A percentile compares a stretch with the other conserved stretches of the same genome.
Conservation (phyloP, 2,888 invertebrate genomes). For the Rhimphoctona megacephalus region DNA sequence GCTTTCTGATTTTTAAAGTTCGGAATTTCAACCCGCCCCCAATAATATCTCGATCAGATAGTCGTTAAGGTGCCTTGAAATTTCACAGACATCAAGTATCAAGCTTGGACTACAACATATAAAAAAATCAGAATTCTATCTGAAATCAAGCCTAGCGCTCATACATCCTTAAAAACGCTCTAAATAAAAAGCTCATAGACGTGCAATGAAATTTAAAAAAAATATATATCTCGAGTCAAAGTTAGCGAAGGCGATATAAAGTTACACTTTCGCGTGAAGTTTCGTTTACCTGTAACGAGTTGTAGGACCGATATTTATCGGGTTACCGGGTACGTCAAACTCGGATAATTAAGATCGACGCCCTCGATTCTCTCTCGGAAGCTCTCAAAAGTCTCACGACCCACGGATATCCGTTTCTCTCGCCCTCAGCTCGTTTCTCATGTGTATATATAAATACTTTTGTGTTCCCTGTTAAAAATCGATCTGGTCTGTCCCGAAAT, state of each 20-base stretch:
- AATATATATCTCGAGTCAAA: neutral
- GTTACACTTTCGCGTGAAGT: conserved; percentile 8
- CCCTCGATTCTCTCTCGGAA: conserved; percentile 15
- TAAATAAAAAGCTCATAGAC: neutral
- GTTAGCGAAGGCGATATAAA: conserved; percentile 12
- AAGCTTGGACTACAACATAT: too few relatives aligned
- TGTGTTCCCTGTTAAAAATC: neutral
- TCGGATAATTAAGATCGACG: conserved; percentile 49
- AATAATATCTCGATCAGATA: too few relatives aligned
- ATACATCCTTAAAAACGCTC: too few relatives aligned
- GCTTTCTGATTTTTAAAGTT: too few relatives aligned
- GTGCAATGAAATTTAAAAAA: neutral
- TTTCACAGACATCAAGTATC: too few relatives aligned
- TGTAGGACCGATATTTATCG: conserved; percentile 26
- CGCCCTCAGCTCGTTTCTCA: neutral
- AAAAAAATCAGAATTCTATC: too few relatives aligned
- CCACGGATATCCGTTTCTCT: conserved; percentile 52
- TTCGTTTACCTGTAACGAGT: conserved; percentile 13
- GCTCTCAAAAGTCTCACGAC: conserved; percentile 48
- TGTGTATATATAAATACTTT: neutral
- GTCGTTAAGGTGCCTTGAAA: too few relatives aligned
- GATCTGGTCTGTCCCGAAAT: conserved; percentile 10
- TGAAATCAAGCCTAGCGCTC: too few relatives aligned
- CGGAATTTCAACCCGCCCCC: too few relatives aligned
- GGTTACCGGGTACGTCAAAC: conserved; percentile 37